phyloP scores from a whole-genome alignment of 2,113 vertebrate genomes.

The Monopterus albus region DNA sequence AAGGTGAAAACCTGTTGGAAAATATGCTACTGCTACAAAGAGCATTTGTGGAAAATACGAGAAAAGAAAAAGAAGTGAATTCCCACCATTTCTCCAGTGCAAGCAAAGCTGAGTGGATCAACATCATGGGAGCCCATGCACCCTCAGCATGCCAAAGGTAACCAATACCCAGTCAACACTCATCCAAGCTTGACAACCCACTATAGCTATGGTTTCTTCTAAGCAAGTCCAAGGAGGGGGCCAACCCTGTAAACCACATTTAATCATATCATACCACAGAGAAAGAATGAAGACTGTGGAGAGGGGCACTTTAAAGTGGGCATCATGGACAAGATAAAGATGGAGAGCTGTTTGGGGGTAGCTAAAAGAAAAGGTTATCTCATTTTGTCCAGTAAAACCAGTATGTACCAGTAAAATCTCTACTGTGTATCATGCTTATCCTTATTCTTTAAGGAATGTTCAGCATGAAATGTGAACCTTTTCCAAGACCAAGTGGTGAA shows the following conservation, averaged over 20 bases:
- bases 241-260: slow-evolving; percentile 58
- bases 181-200: slow-evolving; percentile 69
- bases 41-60: slow-evolving; percentile 58
- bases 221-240: slow-evolving; percentile 55
- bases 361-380: slow-evolving; percentile 19
- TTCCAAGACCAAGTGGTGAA: slow-evolving; percentile 69
- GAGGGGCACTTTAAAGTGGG: slow-evolving; percentile 49
- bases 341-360: slow-evolving; percentile 15
- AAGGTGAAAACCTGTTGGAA: slow-evolving; percentile 58
- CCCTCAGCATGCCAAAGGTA: slow-evolving; percentile 68
- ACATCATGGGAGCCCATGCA: slow-evolving; percentile 73
- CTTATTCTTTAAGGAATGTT: slow-evolving; percentile 32
- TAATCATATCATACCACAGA: slow-evolving; percentile 65
- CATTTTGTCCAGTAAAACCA: slow-evolving; percentile 20
- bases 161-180: slow-evolving; percentile 68
- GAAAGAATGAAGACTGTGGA: slow-evolving; percentile 39
- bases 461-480: slow-evolving; percentile 47
- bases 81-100: slow-evolving; percentile 59
- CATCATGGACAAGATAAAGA: slow-evolving; percentile 46
- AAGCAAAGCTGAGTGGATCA: slow-evolving; percentile 53
- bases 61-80: slow-evolving; percentile 34
- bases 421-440: slow-evolving; percentile 23
- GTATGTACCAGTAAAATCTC: slow-evolving; percentile 7
- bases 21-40: slow-evolving; percentile 50
- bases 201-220: slow-evolving; percentile 52